Percentiles rank a stretch among this genome's conserved stretches.
These are phyloP conservation scores for Struthidea cinerea DNA, from an alignment of 2,113 vertebrate genomes.

Conservation along the genomic window DNA sequence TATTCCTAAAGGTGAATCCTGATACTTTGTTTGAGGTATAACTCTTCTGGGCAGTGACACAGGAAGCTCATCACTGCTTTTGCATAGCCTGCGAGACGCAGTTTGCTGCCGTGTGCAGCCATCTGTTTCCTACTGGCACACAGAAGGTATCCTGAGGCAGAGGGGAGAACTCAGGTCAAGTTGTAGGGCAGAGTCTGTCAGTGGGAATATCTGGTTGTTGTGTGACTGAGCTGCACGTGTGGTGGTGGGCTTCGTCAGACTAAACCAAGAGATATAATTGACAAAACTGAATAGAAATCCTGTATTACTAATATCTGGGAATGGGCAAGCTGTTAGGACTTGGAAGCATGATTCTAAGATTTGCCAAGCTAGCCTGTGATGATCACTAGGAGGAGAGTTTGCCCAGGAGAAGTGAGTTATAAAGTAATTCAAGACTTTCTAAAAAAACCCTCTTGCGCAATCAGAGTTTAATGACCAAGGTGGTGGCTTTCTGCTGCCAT, in stretches of 20 bases:
- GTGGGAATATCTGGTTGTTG: background rate
- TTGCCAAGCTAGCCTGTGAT: conserved; percentile 5
- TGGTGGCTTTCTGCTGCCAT: background rate
- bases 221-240: background rate
- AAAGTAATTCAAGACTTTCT: background rate
- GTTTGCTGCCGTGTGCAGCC: background rate
- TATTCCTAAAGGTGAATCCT: background rate
- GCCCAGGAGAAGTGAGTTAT: background rate
- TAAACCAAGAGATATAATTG: background rate
- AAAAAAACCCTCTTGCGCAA: background rate
- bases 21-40: background rate
- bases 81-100: background rate
- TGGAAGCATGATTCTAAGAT: background rate
- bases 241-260: background rate
- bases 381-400: background rate
- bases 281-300: background rate
- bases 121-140: background rate
- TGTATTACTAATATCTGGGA: background rate
- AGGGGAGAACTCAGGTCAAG: background rate
- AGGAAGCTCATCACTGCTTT: background rate
- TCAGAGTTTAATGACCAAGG: background rate
- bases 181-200: background rate
- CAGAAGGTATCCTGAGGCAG: background rate
- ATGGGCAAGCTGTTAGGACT: background rate
- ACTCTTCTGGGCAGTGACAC: background rate